Evolutionary conservation across 2,113 vertebrate species (phyloP), one percentile per base, ranked within the genome.

Genomic region (Pachypanchax playfairii): DNA sequence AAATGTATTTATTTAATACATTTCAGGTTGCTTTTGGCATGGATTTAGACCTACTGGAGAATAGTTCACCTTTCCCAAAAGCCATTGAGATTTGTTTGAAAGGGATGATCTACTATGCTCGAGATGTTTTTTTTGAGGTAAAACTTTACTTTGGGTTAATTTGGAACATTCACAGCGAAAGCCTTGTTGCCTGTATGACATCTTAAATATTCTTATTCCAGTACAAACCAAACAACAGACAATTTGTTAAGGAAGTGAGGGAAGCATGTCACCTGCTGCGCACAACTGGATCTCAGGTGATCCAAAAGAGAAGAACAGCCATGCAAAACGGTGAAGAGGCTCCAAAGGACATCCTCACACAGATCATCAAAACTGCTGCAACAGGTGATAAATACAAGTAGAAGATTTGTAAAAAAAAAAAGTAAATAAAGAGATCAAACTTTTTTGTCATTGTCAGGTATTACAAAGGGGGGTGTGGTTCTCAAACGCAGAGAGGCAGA

Each of bases 271-370:
- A 31, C 28, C 84, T 97, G 1, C 88, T 98, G 58, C 94, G 94
- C 17, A 76, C 13, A 22, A 93, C 93, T 2, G 96, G 92, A 38
- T 89, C 90, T 55, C 73, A 92, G 56, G 97, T 95, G 89, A 89
- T 98, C 31, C 61, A 90, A 8, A 46, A 77, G 4, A 92, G 96
- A 64, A 92, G 85, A 20, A 81, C 86, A 29, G 93, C 92, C 39
- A 85, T 98, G 9, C 63, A 70, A 74, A 87, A 86, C 0, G 92
- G 91, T 0, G 94, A 94, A 5, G 90, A 93, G 0, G 82, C 87
- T 1, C 91, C 94, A 0, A 50, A 88, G 0, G 96, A 98, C 84
- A 95, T 98, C 66, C 94, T 98, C 18, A 95, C 94, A 0, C 93
- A 94, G 73, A 96, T 98, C 39, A 91, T 98, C 79, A 95, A 95